Conservation (phyloP, 2,113 vertebrate species). For the Phocoena phocoena region DNA sequence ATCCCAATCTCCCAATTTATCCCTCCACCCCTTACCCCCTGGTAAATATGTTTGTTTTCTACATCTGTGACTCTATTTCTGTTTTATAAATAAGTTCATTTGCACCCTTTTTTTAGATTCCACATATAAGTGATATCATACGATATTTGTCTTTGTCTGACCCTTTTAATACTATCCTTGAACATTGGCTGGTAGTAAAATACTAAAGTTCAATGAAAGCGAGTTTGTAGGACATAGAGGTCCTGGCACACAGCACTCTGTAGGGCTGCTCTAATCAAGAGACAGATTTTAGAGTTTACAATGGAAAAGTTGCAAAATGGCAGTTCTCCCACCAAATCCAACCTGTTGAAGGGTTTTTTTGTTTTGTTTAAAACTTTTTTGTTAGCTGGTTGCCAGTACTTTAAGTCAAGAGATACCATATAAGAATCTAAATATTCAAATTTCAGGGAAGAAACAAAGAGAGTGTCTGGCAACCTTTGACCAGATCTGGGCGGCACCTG, state of each 20-base stretch:
- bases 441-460: neutral
- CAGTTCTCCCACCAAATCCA: no score
- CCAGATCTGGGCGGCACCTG: neutral
- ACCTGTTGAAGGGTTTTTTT: neutral
- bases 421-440: neutral
- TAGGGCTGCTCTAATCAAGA: neutral
- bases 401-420: neutral
- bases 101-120: no score
- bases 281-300: neutral
- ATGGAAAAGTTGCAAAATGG: neutral
- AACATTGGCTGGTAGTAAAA: neutral
- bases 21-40: no score
- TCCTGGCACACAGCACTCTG: fast-evolving
- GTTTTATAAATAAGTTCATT: no score
- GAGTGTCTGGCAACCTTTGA: neutral
- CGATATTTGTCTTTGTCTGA: no score
- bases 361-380: neutral
- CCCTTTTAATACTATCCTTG: neutral
- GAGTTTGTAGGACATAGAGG: neutral
- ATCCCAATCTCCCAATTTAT: no score
- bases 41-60: no score
- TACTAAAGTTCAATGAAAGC: neutral
- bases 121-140: no score
- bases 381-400: neutral
- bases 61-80: no score